Conservation (phyloP, 2,113 vertebrate species). For the Centrocercus urophasianus region DNA sequence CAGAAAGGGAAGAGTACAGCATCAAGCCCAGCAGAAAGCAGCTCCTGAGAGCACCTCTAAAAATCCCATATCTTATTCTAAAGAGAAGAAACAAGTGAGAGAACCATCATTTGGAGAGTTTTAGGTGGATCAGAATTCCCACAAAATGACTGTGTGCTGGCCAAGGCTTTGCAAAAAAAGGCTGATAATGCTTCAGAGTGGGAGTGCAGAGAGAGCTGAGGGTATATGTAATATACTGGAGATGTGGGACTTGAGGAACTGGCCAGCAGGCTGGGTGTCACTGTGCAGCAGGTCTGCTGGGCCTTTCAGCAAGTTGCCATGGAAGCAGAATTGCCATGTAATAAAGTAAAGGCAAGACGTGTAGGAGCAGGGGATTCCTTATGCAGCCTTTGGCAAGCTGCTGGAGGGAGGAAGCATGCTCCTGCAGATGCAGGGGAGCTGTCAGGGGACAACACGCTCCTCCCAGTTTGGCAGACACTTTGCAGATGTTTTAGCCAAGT, state of each 20-base stretch:
- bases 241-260: not conserved
- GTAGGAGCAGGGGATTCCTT: not conserved
- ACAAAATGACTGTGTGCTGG: not conserved
- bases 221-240: not conserved
- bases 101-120: not conserved
- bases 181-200: not conserved
- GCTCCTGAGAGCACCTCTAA: not conserved
- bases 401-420: constrained; percentile 16
- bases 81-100: not conserved
- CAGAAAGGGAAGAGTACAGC: not conserved
- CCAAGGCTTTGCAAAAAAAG: not conserved
- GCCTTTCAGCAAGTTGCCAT: not conserved
- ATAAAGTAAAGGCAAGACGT: not conserved
- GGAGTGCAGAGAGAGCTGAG: not conserved
- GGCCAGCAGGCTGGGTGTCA: not conserved
- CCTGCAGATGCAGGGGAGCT: constrained; percentile 42
- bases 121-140: not conserved
- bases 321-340: not conserved
- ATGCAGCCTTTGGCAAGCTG: constrained; percentile 30
- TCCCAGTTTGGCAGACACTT: constrained; percentile 42
- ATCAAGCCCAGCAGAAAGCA: not conserved
- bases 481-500: constrained; percentile 57
- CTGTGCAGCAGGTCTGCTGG: not conserved
- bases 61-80: not conserved
- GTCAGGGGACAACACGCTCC: not conserved